Evolutionary conservation across 2,888 invertebrate genomes (phyloP).

Genomic region (Luffia ferchaultella): DNA sequence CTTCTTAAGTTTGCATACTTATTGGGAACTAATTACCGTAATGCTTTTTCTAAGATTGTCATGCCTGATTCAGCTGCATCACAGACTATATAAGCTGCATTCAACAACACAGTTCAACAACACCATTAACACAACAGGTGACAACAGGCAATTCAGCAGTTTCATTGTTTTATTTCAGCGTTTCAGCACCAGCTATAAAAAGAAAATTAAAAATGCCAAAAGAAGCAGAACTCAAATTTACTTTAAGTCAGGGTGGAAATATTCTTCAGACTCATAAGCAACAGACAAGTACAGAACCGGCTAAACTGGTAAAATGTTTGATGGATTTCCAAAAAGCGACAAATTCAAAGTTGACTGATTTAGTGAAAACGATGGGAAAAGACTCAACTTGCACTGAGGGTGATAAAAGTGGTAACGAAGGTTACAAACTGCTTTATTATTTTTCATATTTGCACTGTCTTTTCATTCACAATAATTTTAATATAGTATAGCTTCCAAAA

Average conservation of each 20-base stretch:
- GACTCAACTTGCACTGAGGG: background rate
- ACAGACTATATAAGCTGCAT: too few species aligned
- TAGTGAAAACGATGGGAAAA: background rate
- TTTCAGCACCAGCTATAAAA: conserved; percentile 2
- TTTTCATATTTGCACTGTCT: too few species aligned
- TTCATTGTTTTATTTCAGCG: conserved; percentile 9
- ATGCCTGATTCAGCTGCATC: too few species aligned
- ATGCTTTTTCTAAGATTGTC: too few species aligned
- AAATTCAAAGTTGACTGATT: background rate
- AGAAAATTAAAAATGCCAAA: too few species aligned
- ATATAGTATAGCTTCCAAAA: too few species aligned
- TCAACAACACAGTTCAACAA: too few species aligned
- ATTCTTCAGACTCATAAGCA: background rate
- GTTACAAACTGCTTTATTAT: background rate
- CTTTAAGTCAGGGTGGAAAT: background rate
- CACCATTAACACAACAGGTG: too few species aligned
- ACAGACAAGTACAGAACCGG: background rate
- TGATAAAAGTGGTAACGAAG: background rate
- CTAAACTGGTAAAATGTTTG: background rate
- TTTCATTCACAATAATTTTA: too few species aligned
- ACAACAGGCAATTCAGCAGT: conserved; percentile 7
- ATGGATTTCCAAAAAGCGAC: background rate
- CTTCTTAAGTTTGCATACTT: too few species aligned
- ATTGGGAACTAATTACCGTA: too few species aligned
- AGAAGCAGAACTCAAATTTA: background rate